Evolutionary conservation across 1,140 invertebrate genomes (phyloP).

Genomic region (Bombus affinis): DNA sequence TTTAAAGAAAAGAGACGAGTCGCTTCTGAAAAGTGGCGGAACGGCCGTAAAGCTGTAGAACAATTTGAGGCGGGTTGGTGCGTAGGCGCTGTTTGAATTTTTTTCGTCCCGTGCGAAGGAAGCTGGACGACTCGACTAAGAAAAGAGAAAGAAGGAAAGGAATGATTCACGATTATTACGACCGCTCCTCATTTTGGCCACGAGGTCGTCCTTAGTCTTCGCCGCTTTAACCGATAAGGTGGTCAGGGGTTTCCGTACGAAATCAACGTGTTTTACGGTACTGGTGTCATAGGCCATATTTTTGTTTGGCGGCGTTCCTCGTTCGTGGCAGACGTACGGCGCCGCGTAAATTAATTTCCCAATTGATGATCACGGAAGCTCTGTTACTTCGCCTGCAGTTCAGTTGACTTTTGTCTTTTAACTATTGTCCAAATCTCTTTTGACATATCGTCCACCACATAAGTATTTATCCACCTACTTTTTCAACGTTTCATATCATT

Average conservation of each 20-base stretch:
- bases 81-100: conserved; percentile 24
- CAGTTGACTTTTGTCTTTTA: not conserved
- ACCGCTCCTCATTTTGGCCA: conserved; percentile 13
- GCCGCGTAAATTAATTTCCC: conserved; percentile 9
- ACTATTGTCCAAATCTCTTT: not conserved
- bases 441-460: not conserved
- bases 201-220: conserved; percentile 2
- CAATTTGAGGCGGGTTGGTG: conserved; percentile 35
- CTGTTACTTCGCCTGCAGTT: not conserved
- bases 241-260: conserved; percentile 1
- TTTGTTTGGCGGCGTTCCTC: not conserved
- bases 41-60: conserved; percentile 51
- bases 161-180: conserved; percentile 50
- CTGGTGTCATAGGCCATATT: not conserved
- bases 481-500: not conserved
- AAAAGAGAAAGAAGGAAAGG: not conserved
- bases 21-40: conserved; percentile 46
- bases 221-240: conserved; percentile 5
- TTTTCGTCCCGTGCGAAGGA: not conserved
- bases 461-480: not conserved
- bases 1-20: not conserved
- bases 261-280: conserved; percentile 37
- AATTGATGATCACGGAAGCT: not conserved
- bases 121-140: not conserved
- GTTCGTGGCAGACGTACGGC: not conserved